Conservation (phyloP, 2,113 vertebrate genomes). For the Ellobius talpinus region DNA sequence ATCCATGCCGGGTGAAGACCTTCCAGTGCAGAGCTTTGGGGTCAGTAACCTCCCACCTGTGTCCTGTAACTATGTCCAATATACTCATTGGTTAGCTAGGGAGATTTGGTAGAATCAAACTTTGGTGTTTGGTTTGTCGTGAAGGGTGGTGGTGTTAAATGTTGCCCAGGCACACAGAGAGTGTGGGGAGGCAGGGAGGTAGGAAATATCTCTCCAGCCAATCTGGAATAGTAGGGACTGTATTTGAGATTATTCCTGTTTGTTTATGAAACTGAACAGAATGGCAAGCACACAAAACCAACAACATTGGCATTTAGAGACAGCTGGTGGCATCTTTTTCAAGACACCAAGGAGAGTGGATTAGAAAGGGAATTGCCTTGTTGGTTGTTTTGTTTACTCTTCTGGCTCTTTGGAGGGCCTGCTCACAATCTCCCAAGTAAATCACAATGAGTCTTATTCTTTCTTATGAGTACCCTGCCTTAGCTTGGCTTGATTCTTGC, state of each 20-base stretch:
- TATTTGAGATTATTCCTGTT: background rate
- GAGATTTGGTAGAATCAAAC: background rate
- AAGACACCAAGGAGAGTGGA: background rate
- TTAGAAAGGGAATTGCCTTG: conserved; percentile 1
- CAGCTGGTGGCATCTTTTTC: background rate
- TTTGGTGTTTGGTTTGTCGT: background rate
- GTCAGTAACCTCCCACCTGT: background rate
- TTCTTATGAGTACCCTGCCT: no score
- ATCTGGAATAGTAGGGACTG: background rate
- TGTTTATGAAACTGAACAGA: background rate
- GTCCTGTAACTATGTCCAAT: background rate
- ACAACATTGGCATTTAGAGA: background rate
- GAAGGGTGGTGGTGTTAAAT: background rate
- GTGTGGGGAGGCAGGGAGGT: background rate
- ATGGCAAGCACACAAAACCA: background rate
- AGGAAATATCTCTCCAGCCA: background rate
- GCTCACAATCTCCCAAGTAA: no score
- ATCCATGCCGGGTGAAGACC: background rate
- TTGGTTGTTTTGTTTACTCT: no score
- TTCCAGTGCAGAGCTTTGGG: background rate
- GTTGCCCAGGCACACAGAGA: background rate
- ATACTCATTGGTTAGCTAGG: background rate
- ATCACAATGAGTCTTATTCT: no score
- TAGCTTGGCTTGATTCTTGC: no score
- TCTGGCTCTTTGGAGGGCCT: no score